A percentile compares a stretch with the other conserved stretches of the same genome.
These are phyloP conservation scores for Passer montanus DNA, from an alignment of 2,113 vertebrate genomes.

Conservation along the genomic window DNA sequence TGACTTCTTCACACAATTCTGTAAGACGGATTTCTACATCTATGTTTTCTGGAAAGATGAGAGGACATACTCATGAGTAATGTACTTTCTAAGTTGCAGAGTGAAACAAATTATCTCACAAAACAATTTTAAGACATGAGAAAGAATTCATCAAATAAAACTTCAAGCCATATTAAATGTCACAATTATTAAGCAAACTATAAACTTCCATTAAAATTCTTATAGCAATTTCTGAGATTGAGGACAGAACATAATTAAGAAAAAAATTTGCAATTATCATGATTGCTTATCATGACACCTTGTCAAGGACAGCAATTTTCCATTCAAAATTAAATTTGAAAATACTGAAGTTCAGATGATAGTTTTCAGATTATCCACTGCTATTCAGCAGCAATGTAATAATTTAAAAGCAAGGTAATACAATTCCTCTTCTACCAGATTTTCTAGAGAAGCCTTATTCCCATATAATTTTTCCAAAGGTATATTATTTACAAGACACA, in stretches of 20 bases:
- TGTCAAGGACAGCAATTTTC: neutral
- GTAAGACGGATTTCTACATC: constrained; percentile 90
- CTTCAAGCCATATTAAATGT: neutral
- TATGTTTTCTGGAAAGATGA: constrained; percentile 87
- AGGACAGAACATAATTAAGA: neutral
- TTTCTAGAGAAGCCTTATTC: neutral
- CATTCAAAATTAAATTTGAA: neutral
- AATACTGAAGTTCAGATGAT: neutral
- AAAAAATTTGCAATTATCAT: neutral
- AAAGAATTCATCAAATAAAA: constrained; percentile 4
- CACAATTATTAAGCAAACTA: neutral
- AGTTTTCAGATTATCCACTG: neutral
- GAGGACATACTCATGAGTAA: constrained; percentile 48
- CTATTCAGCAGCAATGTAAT: neutral
- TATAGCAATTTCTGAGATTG: neutral
- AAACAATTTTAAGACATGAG: neutral
- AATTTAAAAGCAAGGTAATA: neutral
- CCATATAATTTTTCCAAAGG: neutral
- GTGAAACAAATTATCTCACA: constrained; percentile 5
- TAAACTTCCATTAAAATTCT: neutral
- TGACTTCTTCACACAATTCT: constrained; percentile 93
- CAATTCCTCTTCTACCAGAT: neutral
- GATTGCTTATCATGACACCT: neutral
- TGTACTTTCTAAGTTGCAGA: constrained; percentile 12
- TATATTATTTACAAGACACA: neutral